Evolutionary conservation across 2,888 invertebrate genomes (phyloP).

Genomic region (Ophion ellenae): DNA sequence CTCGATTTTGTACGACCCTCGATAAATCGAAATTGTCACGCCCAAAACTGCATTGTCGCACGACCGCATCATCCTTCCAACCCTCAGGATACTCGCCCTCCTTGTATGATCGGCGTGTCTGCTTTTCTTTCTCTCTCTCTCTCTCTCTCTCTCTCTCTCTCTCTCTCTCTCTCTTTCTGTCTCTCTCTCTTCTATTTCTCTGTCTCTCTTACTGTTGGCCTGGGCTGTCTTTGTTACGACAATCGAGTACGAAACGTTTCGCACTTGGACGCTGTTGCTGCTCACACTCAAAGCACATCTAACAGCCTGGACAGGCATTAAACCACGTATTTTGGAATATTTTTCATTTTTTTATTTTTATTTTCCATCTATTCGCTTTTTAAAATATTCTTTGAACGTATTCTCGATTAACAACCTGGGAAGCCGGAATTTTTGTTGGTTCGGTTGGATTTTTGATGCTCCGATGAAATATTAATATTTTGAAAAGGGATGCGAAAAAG

Average conservation of each 20-base stretch:
- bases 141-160: slow-evolving; percentile 29
- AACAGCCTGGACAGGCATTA: neutral
- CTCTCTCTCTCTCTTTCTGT: slow-evolving; percentile 41
- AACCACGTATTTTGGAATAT: neutral
- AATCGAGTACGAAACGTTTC: slow-evolving; percentile 53
- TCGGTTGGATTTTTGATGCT: too few species aligned
- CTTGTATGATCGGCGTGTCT: slow-evolving; percentile 48
- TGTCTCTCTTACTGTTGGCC: slow-evolving; percentile 3
- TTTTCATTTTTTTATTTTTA: neutral
- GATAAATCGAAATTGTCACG: slow-evolving; percentile 82
- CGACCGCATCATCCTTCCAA: slow-evolving; percentile 66
- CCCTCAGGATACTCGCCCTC: slow-evolving; percentile 54
- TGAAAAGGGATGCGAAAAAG: too few species aligned
- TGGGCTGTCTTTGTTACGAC: slow-evolving; percentile 11
- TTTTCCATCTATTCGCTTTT: neutral
- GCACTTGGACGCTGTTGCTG: slow-evolving; percentile 9
- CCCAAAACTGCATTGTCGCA: slow-evolving; percentile 76
- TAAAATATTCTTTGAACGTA: too few species aligned
- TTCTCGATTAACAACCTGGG: too few species aligned
- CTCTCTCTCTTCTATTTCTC: slow-evolving; percentile 42
- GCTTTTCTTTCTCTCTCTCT: slow-evolving; percentile 44
- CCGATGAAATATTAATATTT: too few species aligned
- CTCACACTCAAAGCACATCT: neutral
- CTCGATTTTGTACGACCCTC: slow-evolving; percentile 70
- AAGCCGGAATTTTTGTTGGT: too few species aligned